Conservation (phyloP, 2,797 vertebrate genomes). For the Megalops cyprinoides region DNA sequence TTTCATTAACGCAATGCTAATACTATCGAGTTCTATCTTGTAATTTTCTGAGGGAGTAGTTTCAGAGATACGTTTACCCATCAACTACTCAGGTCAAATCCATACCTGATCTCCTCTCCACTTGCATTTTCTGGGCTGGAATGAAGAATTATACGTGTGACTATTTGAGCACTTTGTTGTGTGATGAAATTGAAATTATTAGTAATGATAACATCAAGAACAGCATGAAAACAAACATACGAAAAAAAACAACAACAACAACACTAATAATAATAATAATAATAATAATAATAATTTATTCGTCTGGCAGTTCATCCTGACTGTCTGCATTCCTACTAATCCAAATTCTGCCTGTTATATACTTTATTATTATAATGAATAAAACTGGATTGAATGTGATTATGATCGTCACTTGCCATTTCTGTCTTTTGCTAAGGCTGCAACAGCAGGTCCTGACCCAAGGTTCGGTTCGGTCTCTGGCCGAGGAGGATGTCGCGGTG, state of each 20-base stretch:
- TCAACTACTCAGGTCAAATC: too few relatives aligned
- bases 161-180: background rate
- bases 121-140: background rate
- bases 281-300: background rate
- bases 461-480: constrained; percentile 85
- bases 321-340: background rate
- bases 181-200: constrained; percentile 1
- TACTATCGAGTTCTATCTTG: background rate
- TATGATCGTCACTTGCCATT: background rate
- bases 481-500: constrained; percentile 84
- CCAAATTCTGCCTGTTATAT: background rate
- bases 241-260: background rate
- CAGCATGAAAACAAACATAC: too few relatives aligned
- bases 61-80: too few relatives aligned
- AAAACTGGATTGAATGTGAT: background rate
- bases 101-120: background rate
- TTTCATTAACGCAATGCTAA: background rate
- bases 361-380: background rate
- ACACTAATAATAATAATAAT: background rate
- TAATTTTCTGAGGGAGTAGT: too few relatives aligned
- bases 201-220: too few relatives aligned
- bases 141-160: background rate
- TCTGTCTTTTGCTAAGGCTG: constrained; percentile 76
- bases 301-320: background rate
- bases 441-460: constrained; percentile 95